Evolutionary conservation across 2,113 vertebrate species (phyloP), one percentile per base, ranked within the genome.

Genomic region (Ahaetulla prasina): DNA sequence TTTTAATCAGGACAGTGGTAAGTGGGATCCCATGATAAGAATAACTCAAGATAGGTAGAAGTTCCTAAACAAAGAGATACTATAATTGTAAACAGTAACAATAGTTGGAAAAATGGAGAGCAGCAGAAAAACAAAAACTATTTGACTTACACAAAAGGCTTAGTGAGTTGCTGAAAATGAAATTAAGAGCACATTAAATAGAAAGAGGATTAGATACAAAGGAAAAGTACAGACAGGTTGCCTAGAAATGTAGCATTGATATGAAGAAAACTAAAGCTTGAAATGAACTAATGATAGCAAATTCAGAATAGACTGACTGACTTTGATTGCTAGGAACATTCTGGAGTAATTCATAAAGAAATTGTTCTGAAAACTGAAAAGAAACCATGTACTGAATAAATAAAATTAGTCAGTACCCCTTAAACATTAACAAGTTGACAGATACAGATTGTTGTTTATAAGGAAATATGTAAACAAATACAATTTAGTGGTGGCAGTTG

Each of bases 351-450:
- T 63, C 60, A n/a, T 63, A 63, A 63, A 60, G 25, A 27, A 60
- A 63, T 63, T 63, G 27, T 63, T 63, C 27, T n/a, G 60, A n/a
- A 63, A 30, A n/a, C 27, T n/a, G 60, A n/a, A 30, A 30, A n/a
- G 10, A n/a, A 63, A 63, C 27, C 11, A 93, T 85, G 89, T 90
- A 43, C 45, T 39, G 23, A 85, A 85, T 89, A 89, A 63, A 3
- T 89, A 63, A 25, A 94, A 92, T 87, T 91, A 91, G 23, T 87
- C 11, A 3, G 35, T 90, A 11, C 25, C 93, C 30, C 9, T 54
- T 50, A 2, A 89, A 50, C 27, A 16, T 20, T 93, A 94, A 90
- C 60, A 94, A 94, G 92, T 87, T 11, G 60, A 30, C 27, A 63
- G 11, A 63, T n/a, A 11, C 57, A 25, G 57, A 30, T n/a, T n/a